These are phyloP conservation scores for Beris morrisii DNA, from an alignment of 2,888 invertebrate species.

Conservation along the genomic window DNA sequence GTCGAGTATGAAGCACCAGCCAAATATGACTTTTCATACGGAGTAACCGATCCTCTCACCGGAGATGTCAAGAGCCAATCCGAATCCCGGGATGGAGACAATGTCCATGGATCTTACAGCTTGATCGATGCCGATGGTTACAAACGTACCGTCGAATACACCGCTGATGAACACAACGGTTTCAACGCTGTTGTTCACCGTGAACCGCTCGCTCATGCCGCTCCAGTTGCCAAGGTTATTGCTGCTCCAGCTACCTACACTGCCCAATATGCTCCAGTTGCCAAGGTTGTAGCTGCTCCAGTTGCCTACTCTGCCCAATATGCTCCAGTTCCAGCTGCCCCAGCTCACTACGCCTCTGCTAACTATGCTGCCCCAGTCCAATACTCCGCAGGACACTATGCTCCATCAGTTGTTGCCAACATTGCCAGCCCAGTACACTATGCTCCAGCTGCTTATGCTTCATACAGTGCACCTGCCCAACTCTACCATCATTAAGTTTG, in stretches of 20 bases:
- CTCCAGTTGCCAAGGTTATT: slow-evolving; percentile 23
- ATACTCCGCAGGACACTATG: too few relatives aligned
- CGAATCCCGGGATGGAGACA: slow-evolving; percentile 59
- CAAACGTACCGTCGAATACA: slow-evolving; percentile 60
- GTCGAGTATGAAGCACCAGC: slow-evolving; percentile 50
- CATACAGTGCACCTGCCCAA: not conserved
- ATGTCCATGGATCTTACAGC: slow-evolving; percentile 60
- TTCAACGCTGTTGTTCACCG: slow-evolving; percentile 62
- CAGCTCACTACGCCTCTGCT: not conserved
- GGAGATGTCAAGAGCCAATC: slow-evolving; percentile 60
- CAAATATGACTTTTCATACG: slow-evolving; percentile 58
- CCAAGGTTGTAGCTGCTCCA: not conserved
- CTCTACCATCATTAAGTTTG: slow-evolving; percentile 13
- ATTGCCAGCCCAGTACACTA: too few relatives aligned
- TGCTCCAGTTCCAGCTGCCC: not conserved
- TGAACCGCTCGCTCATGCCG: slow-evolving; percentile 49
- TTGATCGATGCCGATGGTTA: slow-evolving; percentile 60
- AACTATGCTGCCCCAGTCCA: slow-evolving; percentile 32
- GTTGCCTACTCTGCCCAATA: not conserved
- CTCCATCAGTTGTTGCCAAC: too few relatives aligned
- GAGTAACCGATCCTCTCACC: slow-evolving; percentile 58
- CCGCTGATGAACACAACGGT: slow-evolving; percentile 60
- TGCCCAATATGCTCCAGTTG: not conserved
- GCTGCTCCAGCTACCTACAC: not conserved
- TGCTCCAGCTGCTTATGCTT: too few relatives aligned